Evolutionary conservation across 1,140 invertebrate species (phyloP), one percentile per base, ranked within the genome.

Genomic region (Tetragonula clypearis): DNA sequence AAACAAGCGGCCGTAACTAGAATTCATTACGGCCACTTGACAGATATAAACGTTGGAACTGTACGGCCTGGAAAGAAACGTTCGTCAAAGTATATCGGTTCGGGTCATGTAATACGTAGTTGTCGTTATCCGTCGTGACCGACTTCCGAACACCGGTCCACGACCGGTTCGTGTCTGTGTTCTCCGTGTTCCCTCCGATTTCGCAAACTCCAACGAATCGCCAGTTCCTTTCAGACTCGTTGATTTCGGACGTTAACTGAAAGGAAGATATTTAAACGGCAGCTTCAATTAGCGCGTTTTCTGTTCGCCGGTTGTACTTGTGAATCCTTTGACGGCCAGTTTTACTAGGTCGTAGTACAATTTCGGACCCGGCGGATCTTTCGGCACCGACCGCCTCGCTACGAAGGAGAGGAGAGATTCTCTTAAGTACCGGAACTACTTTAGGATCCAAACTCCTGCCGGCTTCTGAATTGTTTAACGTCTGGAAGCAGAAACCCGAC

Each of bases 391-490:
- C 41, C 41, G 58, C 72, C 53, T 26, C n/a, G 68, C 35, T 55
- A 58, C 56, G 56, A 56, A 62, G 72, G 62, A 66, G 62, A 62
- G 72, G 74, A 69, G 85, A 87, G 85, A 87, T 90, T 89, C 79
- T 71, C 88, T 81, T 76, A 89, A 87, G 65, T 79, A 79, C 62
- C 85, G 83, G 69, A 89, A 87, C 87, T 89, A 84, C 87, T 89
- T 89, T 74, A 62, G 85, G 55, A 89, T 85, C 82, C 68, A 80
- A 87, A 87, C 81, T 89, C 82, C 73, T 78, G 66, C 58, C 71
- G 23, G 79, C 53, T 88, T 89, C 87, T 79, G 77, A 86, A 89
- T 89, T 80, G 84, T 88, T 89, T 89, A 89, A 89, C 82, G 87
- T 89, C 85, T 80, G 84, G 69, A 86, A 88, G 83, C 86, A 76